Percentiles rank a stretch among this genome's conserved stretches.
Evolutionary conservation across 1,140 invertebrate species (phyloP).

Genomic region (Panulirus ornatus): DNA sequence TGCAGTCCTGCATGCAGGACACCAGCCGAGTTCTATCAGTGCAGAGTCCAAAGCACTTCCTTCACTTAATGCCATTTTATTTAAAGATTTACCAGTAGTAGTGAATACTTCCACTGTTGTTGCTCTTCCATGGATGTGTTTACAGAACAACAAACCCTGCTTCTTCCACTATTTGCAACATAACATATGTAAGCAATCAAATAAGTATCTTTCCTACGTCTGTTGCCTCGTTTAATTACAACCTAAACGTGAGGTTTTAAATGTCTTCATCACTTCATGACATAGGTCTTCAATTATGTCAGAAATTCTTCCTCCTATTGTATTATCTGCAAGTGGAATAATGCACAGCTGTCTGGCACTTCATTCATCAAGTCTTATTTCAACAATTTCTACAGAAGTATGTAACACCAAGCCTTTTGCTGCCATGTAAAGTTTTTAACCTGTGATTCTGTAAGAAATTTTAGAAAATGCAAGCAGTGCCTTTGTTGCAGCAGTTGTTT

Average conservation of each 20-base stretch:
- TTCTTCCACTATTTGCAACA: too few relatives aligned
- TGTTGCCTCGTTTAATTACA: too few relatives aligned
- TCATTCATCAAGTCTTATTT: constrained; percentile 68
- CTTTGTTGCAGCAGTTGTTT: constrained; percentile 35
- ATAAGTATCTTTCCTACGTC: too few relatives aligned
- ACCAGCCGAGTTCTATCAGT: constrained; percentile 27
- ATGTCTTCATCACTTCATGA: constrained; percentile 31
- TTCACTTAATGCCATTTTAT: constrained; percentile 50
- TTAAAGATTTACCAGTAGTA: constrained; percentile 41
- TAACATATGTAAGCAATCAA: too few relatives aligned
- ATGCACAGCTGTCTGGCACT: constrained; percentile 49
- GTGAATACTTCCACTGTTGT: constrained; percentile 34
- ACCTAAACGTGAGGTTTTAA: too few relatives aligned
- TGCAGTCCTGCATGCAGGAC: constrained; percentile 20
- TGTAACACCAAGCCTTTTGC: constrained; percentile 58
- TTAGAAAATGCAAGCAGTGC: constrained; percentile 45
- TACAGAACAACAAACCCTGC: too few relatives aligned
- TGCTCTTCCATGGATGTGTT: constrained; percentile 30
- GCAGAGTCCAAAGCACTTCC: too few relatives aligned
- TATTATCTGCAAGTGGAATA: constrained; percentile 60
- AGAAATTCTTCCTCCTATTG: constrained; percentile 53
- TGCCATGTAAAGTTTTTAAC: constrained; percentile 37
- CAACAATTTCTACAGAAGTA: constrained; percentile 64
- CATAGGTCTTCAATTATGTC: constrained; percentile 47
- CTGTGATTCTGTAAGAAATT: constrained; percentile 55